Base-by-base conservation (phyloP, 2,113 vertebrate species). In the Lota lota region DNA sequence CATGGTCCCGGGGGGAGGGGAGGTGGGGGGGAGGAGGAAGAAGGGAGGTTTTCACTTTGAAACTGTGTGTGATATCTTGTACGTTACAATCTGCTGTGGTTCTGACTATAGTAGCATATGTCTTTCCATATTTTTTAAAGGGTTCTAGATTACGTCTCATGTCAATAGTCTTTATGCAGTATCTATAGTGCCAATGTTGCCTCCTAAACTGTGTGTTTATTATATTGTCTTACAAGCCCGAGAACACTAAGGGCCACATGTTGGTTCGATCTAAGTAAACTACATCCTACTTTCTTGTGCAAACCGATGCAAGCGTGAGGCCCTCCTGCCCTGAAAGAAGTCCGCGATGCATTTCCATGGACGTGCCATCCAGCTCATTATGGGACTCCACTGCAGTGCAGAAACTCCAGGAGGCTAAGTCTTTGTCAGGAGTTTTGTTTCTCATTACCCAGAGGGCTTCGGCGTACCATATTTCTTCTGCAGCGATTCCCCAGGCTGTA, bases 371-470 rank as follows among this genome's bases (percentile, higher is more conserved):
- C 61, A 53, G 75, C 80, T 89, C 84, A 88, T 87, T 88, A 82
- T 83, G 82, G 78, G 82, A 86, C 86, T 88, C 77, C 79, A 75
- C 83, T 67, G 66, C 61, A 54, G 70, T 78, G 80, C 81, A 80
- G 59, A 85, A 85, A 88, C 79, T 85, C 80, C 77, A 74, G 78
- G 72, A 85, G 83, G 80, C 82, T 84, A 90, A 91, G 78, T 88
- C 89, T 87, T 91, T 90, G 87, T 91, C 86, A 91, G 88, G 90
- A 91, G 84, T 91, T 91, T 90, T 87, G 88, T 90, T 90, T 83
- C 85, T 89, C 85, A 84, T 88, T 88, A 88, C 91, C 90, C 90
- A 76, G 68, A 91, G 86, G 89, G 84, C 81, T 88, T 79, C 77
- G 75, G 66, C 66, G 77, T 75, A 84, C 80, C 84, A 85, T 83